A percentile compares a stretch with the other conserved stretches of the same genome.
These are phyloP conservation scores for Manis javanica DNA, from an alignment of 2,797 vertebrate genomes.

Conservation along the genomic window DNA sequence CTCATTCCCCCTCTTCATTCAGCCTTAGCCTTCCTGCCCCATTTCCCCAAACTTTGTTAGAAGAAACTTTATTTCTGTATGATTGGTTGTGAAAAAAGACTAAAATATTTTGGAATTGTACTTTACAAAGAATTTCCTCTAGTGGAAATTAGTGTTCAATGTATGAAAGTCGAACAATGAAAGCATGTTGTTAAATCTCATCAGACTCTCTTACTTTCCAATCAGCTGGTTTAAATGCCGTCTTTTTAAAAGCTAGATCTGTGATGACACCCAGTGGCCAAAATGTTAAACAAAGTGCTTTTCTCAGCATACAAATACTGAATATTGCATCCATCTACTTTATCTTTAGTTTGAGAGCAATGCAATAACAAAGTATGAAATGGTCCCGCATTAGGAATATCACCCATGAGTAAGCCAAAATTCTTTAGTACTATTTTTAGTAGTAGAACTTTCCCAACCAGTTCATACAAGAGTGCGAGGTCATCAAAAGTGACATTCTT, in stretches of 20 bases:
- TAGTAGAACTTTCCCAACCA: background rate
- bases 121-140: background rate
- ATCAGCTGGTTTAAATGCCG: background rate
- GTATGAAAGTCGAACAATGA: background rate
- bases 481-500: background rate
- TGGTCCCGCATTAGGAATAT: background rate
- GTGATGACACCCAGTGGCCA: slow-evolving; percentile 69
- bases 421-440: background rate
- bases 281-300: slow-evolving; percentile 21
- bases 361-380: background rate
- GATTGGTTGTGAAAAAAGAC: background rate
- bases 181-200: background rate
- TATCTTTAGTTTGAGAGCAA: background rate
- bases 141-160: background rate
- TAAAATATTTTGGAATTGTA: background rate
- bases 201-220: background rate
- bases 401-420: background rate
- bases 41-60: background rate
- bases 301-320: background rate
- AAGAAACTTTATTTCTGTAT: background rate
- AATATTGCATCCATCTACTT: background rate
- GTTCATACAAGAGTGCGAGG: background rate
- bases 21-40: too few relatives aligned
- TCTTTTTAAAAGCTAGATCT: background rate
- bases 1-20: background rate